Evolutionary conservation across 2,888 invertebrate genomes (phyloP), one percentile per base, ranked within the genome.

Genomic region (Sericinus montela): DNA sequence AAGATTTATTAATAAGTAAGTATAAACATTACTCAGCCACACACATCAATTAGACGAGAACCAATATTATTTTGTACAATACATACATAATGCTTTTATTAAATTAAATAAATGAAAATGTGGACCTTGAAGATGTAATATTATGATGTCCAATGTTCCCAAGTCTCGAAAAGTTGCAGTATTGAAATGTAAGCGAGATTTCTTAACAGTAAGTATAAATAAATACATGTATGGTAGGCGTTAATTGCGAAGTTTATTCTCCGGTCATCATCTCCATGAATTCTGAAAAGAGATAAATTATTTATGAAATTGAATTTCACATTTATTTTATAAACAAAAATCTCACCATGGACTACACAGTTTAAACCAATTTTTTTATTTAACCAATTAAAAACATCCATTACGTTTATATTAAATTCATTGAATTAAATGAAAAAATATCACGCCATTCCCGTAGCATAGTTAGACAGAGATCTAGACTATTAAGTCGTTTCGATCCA

Each of bases 241-340:
- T 40, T 36, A 23, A 42, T 40, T 25, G 37, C 71, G 53, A 67
- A 61, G 68, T 75, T 92, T 94, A 95, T 93, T 96, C 95, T 83
- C 96, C 96, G 59, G 96, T 96, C 96, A 97, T 97, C 96, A 97
- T 96, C 85, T 96, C 96, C 96, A 96, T 96, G 90, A 96, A 96
- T 92, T 96, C 96, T 96, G 92, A 61, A 93, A 25, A 25, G 19
- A 19, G 5, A 94, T 76, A 70, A 66, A 54, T 57, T 19, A 36
- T 45, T 52, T 25, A 36, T 9, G n/a, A n/a, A n/a, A n/a, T n/a
- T n/a, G n/a, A n/a, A n/a, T n/a, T n/a, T n/a, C n/a, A n/a, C n/a
- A n/a, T n/a, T n/a, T n/a, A n/a, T n/a, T n/a, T n/a, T n/a, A n/a
- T n/a, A n/a, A n/a, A n/a, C n/a, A n/a, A n/a, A n/a, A n/a, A n/a